These are phyloP conservation scores for Orthonevra nobilis DNA, from an alignment of 2,888 invertebrate genomes.

Conservation along the genomic window DNA sequence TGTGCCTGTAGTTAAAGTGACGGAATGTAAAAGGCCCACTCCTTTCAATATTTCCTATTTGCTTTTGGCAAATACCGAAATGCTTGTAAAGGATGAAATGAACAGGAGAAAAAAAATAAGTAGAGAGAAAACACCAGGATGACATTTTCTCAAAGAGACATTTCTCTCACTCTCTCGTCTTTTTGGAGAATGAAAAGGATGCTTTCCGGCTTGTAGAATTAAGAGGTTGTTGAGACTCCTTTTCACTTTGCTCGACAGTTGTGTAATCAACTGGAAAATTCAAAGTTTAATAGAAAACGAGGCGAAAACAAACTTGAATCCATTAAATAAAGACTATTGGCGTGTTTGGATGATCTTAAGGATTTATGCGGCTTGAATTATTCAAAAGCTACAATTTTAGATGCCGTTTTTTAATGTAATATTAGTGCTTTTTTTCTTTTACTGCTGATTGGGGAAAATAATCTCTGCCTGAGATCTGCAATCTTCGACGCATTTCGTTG, in stretches of 20 bases:
- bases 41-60: conserved; percentile 52
- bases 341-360: no score
- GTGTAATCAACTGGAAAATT: conserved; percentile 53
- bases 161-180: conserved; percentile 18
- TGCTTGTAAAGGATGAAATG: conserved; percentile 40
- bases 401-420: no score
- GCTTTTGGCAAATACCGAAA: conserved; percentile 52
- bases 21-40: conserved; percentile 52
- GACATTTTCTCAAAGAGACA: conserved; percentile 48
- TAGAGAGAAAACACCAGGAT: conserved; percentile 20
- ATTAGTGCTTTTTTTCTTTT: no score
- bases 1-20: conserved; percentile 49
- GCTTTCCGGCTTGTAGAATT: conserved; percentile 56
- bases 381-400: no score
- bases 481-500: no score
- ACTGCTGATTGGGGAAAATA: no score
- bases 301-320: neutral
- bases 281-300: conserved; percentile 16
- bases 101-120: neutral
- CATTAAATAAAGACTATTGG: no score
- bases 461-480: no score
- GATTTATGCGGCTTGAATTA: no score
- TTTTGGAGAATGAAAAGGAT: conserved; percentile 32
- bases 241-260: conserved; percentile 38
- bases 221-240: conserved; percentile 62